phyloP scores from a whole-genome alignment of 2,797 vertebrate genomes.

The Crocodylus rhombifer region DNA sequence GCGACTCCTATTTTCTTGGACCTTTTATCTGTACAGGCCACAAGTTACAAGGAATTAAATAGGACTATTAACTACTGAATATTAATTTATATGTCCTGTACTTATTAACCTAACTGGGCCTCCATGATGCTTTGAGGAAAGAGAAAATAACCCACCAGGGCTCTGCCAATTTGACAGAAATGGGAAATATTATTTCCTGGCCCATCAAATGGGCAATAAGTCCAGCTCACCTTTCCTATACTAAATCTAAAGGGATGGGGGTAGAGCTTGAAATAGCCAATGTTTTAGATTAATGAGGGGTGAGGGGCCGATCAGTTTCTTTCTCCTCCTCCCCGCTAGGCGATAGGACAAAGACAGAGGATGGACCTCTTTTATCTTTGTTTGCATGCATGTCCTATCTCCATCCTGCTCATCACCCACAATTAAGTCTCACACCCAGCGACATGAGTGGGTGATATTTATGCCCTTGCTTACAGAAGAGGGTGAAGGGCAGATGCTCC shows the following conservation, averaged over 20 bases:
- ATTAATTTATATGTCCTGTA: not conserved
- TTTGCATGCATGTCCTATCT: too few species aligned
- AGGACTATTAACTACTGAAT: not conserved
- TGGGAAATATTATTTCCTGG: not conserved
- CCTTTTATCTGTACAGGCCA: not conserved
- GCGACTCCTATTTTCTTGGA: not conserved
- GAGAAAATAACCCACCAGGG: not conserved
- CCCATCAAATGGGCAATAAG: not conserved
- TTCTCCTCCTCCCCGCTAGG: not conserved
- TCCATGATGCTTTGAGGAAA: not conserved
- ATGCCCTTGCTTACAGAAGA: too few species aligned
- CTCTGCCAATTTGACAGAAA: not conserved
- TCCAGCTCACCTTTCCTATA: too few species aligned
- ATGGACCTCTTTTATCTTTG: too few species aligned
- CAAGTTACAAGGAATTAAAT: not conserved
- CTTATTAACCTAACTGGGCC: not conserved
- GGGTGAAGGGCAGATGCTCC: too few species aligned
- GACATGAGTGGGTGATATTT: too few species aligned
- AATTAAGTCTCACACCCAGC: too few species aligned
- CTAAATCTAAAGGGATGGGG: not conserved
- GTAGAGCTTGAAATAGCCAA: not conserved
- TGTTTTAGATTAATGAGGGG: not conserved
- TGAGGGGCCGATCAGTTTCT: accelerated
- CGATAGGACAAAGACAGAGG: too few species aligned
- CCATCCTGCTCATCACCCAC: too few species aligned